Conservation (phyloP, 2,113 vertebrate species). For the Caretta caretta region DNA sequence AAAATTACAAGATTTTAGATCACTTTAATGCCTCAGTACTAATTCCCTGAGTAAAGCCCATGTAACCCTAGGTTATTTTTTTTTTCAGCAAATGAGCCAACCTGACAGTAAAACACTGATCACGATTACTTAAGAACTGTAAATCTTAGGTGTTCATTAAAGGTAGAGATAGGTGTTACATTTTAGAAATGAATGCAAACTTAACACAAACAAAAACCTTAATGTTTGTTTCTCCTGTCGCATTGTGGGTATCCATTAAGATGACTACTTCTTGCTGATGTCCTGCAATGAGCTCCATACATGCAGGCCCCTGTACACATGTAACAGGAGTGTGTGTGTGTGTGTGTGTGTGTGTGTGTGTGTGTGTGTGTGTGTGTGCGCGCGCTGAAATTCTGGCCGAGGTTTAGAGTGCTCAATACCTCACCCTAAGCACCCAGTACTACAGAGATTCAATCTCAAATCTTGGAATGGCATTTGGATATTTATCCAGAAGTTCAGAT, state of each 20-base stretch:
- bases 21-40: not conserved
- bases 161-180: fast-evolving
- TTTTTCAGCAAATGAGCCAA: not conserved
- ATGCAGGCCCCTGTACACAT: no score
- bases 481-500: no score
- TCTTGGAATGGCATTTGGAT: no score
- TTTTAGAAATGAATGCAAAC: not conserved
- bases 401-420: no score
- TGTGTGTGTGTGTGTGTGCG: no score
- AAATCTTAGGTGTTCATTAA: not conserved
- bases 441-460: no score
- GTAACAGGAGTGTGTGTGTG: no score
- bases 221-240: not conserved
- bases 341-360: no score
- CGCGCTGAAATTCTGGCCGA: no score
- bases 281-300: no score
- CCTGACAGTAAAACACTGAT: not conserved
- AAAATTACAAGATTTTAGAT: not conserved
- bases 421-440: no score
- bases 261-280: no score
- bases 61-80: constrained; percentile 7
- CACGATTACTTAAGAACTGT: not conserved
- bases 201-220: not conserved
- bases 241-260: not conserved
- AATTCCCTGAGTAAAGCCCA: not conserved